phyloP scores from a whole-genome alignment of 2,888 invertebrate genomes.

The Clivina fossor region DNA sequence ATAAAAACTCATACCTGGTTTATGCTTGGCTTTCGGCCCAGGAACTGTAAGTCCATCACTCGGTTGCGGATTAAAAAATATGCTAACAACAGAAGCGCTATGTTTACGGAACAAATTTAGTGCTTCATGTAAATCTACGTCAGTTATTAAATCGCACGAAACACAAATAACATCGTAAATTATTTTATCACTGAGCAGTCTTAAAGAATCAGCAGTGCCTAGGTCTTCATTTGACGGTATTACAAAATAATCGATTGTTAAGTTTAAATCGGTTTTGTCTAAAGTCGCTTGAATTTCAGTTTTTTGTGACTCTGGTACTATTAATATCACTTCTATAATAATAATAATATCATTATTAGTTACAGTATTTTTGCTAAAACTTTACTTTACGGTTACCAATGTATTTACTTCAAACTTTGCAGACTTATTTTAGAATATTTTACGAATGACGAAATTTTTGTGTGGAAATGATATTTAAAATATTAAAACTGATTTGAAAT shows the following conservation, averaged over 20 bases:
- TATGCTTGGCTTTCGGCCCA: conserved; percentile 84
- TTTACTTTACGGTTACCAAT: too few species aligned
- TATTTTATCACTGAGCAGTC: conserved; percentile 76
- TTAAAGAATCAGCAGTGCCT: conserved; percentile 92
- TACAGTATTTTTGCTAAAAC: too few species aligned
- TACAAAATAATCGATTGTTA: conserved; percentile 75
- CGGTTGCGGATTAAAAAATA: conserved; percentile 73
- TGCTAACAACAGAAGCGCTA: conserved; percentile 77
- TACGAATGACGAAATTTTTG: too few species aligned
- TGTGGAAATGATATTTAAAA: too few species aligned
- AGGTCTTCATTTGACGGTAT: conserved; percentile 80
- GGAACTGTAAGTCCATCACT: conserved; percentile 68
- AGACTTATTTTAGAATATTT: too few species aligned
- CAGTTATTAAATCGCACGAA: conserved; percentile 88
- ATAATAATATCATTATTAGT: conserved; percentile 20
- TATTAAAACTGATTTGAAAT: too few species aligned
- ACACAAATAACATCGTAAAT: conserved; percentile 82
- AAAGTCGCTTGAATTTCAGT: conserved; percentile 72
- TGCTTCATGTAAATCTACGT: conserved; percentile 76
- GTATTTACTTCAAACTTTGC: too few species aligned
- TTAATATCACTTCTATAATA: conserved; percentile 73
- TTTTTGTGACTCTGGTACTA: conserved; percentile 77
- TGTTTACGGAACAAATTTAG: conserved; percentile 84
- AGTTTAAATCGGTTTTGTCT: conserved; percentile 72
- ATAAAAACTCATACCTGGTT: conserved; percentile 73